Percentiles rank a stretch among this genome's conserved stretches.
phyloP scores from a whole-genome alignment of 2,113 vertebrate genomes.

The Spilogale gracilis region DNA sequence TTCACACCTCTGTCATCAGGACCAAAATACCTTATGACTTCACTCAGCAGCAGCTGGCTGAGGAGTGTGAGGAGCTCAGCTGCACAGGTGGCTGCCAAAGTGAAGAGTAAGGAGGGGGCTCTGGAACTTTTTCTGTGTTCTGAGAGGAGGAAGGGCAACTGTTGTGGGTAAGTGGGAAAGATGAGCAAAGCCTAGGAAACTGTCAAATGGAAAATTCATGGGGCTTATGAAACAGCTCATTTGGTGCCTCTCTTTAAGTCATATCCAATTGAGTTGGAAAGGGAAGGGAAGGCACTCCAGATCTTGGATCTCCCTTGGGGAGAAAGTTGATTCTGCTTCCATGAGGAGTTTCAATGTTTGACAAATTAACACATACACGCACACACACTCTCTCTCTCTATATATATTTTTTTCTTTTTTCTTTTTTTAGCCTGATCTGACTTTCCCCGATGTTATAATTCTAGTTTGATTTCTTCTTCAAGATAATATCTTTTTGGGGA shows the following conservation, averaged over 20 bases:
- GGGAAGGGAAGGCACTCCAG: fast-evolving
- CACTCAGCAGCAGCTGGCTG: constrained; percentile 59
- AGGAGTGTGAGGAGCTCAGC: constrained; percentile 52
- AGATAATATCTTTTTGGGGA: neutral
- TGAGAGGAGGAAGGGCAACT: neutral
- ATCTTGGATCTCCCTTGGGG: neutral
- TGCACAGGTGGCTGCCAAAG: constrained; percentile 18
- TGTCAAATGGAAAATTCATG: neutral
- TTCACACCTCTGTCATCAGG: constrained; percentile 68
- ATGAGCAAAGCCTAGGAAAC: neutral
- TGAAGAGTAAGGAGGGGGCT: neutral
- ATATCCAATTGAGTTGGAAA: neutral
- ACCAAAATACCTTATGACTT: constrained; percentile 81
- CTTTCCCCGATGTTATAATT: neutral
- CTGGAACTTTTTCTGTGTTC: neutral
- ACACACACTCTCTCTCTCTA: too few species aligned
- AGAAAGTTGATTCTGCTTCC: neutral
- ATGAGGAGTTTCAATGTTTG: neutral
- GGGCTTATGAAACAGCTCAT: neutral
- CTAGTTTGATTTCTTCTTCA: constrained; percentile 1
- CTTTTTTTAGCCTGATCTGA: neutral
- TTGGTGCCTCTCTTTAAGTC: neutral
- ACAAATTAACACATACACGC: neutral
- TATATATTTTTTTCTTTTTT: too few species aligned
- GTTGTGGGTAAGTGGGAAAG: neutral